Conservation (phyloP, 2,797 vertebrate genomes). For the Rousettus madagascariensis region DNA sequence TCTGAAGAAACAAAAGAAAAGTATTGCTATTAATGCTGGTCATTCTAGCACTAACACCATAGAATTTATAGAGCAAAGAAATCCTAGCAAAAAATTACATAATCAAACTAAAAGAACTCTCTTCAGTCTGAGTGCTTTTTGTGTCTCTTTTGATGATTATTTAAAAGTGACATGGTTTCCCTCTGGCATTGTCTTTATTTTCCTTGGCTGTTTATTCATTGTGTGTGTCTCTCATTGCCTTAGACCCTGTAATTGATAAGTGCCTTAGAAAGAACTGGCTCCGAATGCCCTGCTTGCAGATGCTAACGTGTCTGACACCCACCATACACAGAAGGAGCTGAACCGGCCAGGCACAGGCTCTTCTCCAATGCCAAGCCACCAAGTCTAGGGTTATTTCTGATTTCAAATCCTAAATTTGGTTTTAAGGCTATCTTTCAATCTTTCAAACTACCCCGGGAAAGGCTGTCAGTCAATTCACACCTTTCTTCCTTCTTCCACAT, state of each 20-base stretch:
- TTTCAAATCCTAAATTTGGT: slow-evolving; percentile 12
- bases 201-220: slow-evolving; percentile 59
- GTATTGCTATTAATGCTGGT: background rate
- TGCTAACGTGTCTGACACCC: slow-evolving; percentile 59
- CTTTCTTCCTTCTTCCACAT: background rate
- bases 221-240: background rate
- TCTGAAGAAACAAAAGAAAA: background rate
- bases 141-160: slow-evolving; percentile 66
- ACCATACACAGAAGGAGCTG: background rate
- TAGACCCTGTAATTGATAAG: slow-evolving; percentile 42
- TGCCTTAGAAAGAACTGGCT: slow-evolving; percentile 66
- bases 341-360: slow-evolving; percentile 41
- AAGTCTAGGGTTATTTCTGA: background rate
- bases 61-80: slow-evolving; percentile 42
- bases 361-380: background rate
- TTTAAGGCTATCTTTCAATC: background rate
- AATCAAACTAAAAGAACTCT: slow-evolving; percentile 26
- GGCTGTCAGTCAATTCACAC: background rate
- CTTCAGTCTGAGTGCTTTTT: slow-evolving; percentile 26
- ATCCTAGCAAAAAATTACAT: slow-evolving; percentile 34
- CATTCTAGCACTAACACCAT: background rate
- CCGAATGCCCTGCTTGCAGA: slow-evolving; percentile 50
- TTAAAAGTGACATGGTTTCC: slow-evolving; percentile 63
- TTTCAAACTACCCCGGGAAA: background rate
- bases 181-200: slow-evolving; percentile 63